These are phyloP conservation scores for Andrena camellia DNA, from an alignment of 2,888 invertebrate genomes.

Conservation along the genomic window DNA sequence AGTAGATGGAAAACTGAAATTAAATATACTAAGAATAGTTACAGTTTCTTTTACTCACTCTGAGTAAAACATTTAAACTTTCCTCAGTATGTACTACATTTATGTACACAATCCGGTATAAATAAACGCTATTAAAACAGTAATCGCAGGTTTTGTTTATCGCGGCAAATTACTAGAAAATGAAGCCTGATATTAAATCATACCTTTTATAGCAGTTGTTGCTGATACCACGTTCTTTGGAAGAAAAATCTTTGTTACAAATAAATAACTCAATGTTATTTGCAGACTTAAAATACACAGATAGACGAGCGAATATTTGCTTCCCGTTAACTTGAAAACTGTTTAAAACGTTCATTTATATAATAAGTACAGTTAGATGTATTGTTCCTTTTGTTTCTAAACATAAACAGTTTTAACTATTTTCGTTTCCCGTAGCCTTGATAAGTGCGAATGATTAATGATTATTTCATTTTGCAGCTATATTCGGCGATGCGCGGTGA, in stretches of 20 bases:
- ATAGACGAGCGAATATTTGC: not conserved
- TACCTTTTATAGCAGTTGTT: too few relatives aligned
- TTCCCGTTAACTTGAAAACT: not conserved
- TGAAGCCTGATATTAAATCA: too few relatives aligned
- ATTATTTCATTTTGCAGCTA: conserved; percentile 6
- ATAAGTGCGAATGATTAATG: conserved; percentile 16
- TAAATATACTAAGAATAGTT: not conserved
- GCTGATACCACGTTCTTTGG: too few relatives aligned
- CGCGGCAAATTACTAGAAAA: not conserved
- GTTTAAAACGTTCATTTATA: not conserved
- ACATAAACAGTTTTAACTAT: not conserved
- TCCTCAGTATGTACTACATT: conserved; percentile 19
- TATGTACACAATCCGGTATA: conserved; percentile 42
- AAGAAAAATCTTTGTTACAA: too few relatives aligned
- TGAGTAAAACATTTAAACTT: conserved; percentile 22
- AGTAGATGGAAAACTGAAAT: not conserved
- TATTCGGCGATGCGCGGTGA: not conserved
- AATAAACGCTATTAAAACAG: conserved; percentile 45
- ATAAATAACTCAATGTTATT: not conserved
- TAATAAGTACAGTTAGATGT: conserved; percentile 36
- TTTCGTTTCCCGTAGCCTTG: not conserved
- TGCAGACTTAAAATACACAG: not conserved
- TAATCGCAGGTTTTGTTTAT: conserved; percentile 6
- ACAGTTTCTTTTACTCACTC: conserved; percentile 7
- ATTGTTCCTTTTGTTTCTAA: too few relatives aligned